Evolutionary conservation across 2,888 invertebrate species (phyloP), one percentile per base, ranked within the genome.

Genomic region (Dorcus parallelipipedus): DNA sequence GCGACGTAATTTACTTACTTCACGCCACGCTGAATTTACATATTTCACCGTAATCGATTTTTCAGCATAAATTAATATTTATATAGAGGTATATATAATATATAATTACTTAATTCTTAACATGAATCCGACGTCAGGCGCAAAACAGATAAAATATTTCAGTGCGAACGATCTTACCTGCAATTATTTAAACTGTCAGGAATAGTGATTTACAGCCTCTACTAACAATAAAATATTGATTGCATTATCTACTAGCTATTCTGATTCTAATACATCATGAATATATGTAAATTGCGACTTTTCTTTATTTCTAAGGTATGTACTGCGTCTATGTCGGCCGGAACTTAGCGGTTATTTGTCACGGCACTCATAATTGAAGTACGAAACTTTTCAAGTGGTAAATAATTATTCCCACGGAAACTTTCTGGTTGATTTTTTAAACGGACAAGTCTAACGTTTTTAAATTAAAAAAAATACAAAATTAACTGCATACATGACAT

Each of bases 91-190:
- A 20, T 14, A 40, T 38, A 54, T 41, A 56, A 52, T n/a, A 33
- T 33, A 10, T 56, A 50, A 56, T 43, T 50, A 47, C 56, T 56
- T 56, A 48, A 54, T 54, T 49, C 26, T 23, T 41, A 42, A 49
- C 54, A 54, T 54, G 49, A 54, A 42, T 10, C 8, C 38, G 54
- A 26, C 26, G 26, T 26, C 4, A 33, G 26, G 6, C 26, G 26
- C 26, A 33, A 33, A 33, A 33, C 26, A 33, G 26, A 33, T 33
- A 33, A 33, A 33, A 33, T 33, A 33, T 33, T 33, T n/a, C 41
- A 14, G 4, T n/a, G 41, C 41, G 41, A 41, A 41, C 41, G 14
- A 41, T 41, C 14, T 41, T 33, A 33, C 26, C 26, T 33, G 26
- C 26, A 33, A 41, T 41, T 41, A 10, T 41, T 41, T 41, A 41